Conservation (phyloP, 2,888 invertebrate genomes). For the Siphlonurus alternatus region DNA sequence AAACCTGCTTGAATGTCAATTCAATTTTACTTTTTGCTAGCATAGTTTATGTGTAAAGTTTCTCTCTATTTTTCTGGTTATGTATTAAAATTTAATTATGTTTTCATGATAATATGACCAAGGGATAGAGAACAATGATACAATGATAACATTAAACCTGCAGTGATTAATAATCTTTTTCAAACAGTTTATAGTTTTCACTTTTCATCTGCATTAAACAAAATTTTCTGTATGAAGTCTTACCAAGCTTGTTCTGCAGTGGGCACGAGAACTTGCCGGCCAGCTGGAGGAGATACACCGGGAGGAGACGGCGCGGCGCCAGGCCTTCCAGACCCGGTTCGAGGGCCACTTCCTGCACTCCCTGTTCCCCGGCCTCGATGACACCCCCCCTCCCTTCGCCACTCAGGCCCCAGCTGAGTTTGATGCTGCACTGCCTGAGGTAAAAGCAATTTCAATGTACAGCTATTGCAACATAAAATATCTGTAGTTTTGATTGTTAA, state of each 20-base stretch:
- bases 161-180: no score
- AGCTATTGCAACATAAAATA: neutral
- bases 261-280: constrained; percentile 68
- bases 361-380: constrained; percentile 82
- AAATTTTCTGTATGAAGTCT: neutral
- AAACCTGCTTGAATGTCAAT: no score
- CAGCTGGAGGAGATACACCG: constrained; percentile 63
- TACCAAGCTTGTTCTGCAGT: constrained; percentile 30
- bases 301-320: constrained; percentile 63
- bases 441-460: constrained; percentile 32
- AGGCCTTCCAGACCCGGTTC: constrained; percentile 58
- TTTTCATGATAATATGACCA: no score
- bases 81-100: no score
- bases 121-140: no score
- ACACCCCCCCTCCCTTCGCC: constrained; percentile 67
- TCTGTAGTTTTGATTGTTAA: neutral
- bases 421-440: constrained; percentile 51
- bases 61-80: no score
- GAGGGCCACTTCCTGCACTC: constrained; percentile 63
- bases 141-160: no score
- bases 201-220: neutral
- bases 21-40: no score
- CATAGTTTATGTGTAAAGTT: no score
- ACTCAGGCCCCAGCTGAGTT: constrained; percentile 62
- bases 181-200: no score